Evolutionary conservation across 2,113 vertebrate species (phyloP), one percentile per base, ranked within the genome.

Genomic region (Bungarus multicinctus): DNA sequence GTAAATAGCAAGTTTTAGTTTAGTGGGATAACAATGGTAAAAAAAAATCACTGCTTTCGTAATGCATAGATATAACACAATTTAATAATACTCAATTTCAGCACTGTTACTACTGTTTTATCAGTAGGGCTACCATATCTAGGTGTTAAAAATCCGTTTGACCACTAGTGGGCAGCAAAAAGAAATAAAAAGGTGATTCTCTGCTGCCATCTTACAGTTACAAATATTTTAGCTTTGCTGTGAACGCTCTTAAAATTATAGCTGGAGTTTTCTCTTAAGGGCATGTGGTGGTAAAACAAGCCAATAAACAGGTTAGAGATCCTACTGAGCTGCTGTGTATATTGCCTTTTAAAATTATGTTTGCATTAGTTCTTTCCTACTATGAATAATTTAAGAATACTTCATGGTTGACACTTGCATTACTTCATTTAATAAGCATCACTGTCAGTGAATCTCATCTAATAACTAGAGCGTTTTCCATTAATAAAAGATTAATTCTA

Each of bases 21-120:
- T 9, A 69, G 4, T 90, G 34, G 8, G 0, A 60, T 94, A 88
- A 50, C 54, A 94, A 74, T 7, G 74, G n/a, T 50, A 50, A 93
- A 54, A 50, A 93, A 54, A 64, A 85, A 93, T 88, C 50, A 92
- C 45, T 90, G 27, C 25, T 10, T 90, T 90, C 22, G 39, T 53
- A 11, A 60, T 74, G n/a, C 69, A 22, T 57, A 18, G 7, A 43
- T 55, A 39, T 91, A 94, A 90, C 91, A 89, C 90, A 25, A 0
- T 4, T 94, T 43, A 92, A 16, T 94, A 89, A 22, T 94, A 93
- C 93, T 39, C 2, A 60, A 60, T 94, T 60, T 92, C 54, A 3
- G 94, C 88, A n/a, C 45, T 93, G 39, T 90, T 94, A 34, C 64
- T 92, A 25, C 4, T 23, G 14, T 43, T n/a, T 22, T 64, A 64